These are phyloP conservation scores for Danionella dracula DNA, from an alignment of 2,797 vertebrate genomes.

Conservation along the genomic window DNA sequence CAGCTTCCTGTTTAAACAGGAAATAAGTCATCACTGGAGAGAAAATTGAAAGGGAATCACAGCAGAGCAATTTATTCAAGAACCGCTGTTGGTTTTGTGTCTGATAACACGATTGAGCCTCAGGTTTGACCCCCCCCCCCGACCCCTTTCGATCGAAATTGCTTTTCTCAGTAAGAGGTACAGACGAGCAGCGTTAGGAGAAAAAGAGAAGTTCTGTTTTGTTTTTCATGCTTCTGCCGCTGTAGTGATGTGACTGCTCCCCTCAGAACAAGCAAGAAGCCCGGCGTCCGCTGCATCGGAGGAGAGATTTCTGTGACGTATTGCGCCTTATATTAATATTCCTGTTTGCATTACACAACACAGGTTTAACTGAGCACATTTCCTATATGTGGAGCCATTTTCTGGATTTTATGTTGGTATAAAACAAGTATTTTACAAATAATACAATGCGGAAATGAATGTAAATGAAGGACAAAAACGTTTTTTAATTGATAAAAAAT, in stretches of 20 bases:
- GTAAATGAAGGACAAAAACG: too few relatives aligned
- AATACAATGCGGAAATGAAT: too few relatives aligned
- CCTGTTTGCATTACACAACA: too few relatives aligned
- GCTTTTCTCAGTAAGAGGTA: conserved; percentile 35
- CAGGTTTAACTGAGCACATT: too few relatives aligned
- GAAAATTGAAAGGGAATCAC: background rate
- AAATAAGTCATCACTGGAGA: background rate
- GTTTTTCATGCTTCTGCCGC: conserved; percentile 25
- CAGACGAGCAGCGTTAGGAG: conserved; percentile 32
- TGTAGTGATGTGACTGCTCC: too few relatives aligned
- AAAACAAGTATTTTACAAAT: too few relatives aligned
- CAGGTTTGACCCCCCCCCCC: conserved; percentile 14
- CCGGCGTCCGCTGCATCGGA: conserved; percentile 27
- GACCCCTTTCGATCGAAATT: conserved; percentile 1
- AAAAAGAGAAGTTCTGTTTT: conserved; percentile 12
- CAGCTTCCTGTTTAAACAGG: conserved; percentile 4
- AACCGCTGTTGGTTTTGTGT: conserved; percentile 32
- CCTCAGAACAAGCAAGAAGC: background rate
- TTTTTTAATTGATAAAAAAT: too few relatives aligned
- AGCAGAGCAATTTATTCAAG: conserved; percentile 12
- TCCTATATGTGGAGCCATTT: too few relatives aligned
- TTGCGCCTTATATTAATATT: too few relatives aligned
- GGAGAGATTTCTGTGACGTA: too few relatives aligned
- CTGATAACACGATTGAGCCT: conserved; percentile 45
- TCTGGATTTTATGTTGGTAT: too few relatives aligned